Evolutionary conservation across 2,888 invertebrate species (phyloP), one percentile per base, ranked within the genome.

Genomic region (Rhabditoides inermis): DNA sequence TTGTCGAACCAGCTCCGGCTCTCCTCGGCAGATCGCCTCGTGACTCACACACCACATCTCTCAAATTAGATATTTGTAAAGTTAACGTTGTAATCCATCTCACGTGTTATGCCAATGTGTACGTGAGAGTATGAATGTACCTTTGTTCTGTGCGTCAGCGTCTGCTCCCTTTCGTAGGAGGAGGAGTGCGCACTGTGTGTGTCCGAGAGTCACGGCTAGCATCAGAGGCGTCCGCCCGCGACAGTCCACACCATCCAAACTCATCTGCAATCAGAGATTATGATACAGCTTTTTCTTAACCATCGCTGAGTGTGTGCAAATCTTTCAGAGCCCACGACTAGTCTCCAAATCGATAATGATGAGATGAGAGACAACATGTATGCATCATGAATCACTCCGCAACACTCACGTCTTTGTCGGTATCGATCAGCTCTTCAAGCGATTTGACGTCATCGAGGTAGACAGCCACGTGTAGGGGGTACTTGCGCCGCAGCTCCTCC

Each of bases 141-240:
- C 58, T 52, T 55, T 81, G 68, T 82, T 86, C 77, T 89, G 88
- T 55, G 86, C 85, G 78, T 88, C 88, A 51, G 89, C 87, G 79
- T 88, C 86, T 1, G 89, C 88, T 62, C 86, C 86, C 66, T 84
- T 83, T 59, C 85, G 84, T 51, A 91, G 81, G 36, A 91, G 82
- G 26, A 83, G 82, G 68, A 84, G 82, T 10, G 86, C 87, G 47
- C 86, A 85, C 74, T 90, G 88, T 40, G 85, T 78, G 78, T 88
- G 84, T 4, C 88, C 89, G 53, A 95, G 81, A n/a, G 88, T 87
- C 12, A 94, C 90, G 0, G 94, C 90, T 68, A 98, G 81, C 83
- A 94, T 86, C 39, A 95, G 80, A 0, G 95, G 88, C 0, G 92
- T 91, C 41, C 94, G 84, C 0, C 91, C 91, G 53, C 90, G 82